A percentile compares a stretch with the other conserved stretches of the same genome.
phyloP scores from a whole-genome alignment of 2,113 vertebrate species.

The Stercorarius parasiticus region DNA sequence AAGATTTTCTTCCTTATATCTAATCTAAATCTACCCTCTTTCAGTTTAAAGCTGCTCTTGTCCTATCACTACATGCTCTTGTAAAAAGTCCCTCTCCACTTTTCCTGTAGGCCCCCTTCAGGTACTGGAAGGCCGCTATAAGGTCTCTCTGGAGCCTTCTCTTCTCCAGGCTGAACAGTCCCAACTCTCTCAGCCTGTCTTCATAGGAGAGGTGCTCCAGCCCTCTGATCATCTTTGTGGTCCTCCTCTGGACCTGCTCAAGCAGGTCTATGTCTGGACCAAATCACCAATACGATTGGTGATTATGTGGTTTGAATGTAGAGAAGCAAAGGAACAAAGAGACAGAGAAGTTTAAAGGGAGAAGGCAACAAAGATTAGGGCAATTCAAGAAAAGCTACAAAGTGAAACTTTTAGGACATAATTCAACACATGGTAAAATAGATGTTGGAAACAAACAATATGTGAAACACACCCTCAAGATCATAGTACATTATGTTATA shows the following conservation, averaged over 20 bases:
- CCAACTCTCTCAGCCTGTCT: too few relatives aligned
- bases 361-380: not conserved
- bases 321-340: not conserved
- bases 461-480: not conserved
- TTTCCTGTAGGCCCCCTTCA: not conserved
- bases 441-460: not conserved
- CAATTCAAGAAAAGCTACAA: not conserved
- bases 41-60: too few relatives aligned
- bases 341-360: not conserved
- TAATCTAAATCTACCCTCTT: too few relatives aligned
- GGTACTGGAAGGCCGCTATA: not conserved
- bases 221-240: not conserved
- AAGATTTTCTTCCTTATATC: too few relatives aligned
- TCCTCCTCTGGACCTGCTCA: not conserved
- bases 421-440: not conserved
- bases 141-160: not conserved
- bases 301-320: not conserved
- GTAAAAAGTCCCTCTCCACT: too few relatives aligned
- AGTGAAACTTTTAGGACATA: not conserved
- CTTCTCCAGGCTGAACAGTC: not conserved
- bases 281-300: not conserved
- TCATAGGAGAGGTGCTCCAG: too few relatives aligned
- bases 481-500: not conserved
- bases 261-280: not conserved
- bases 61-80: too few relatives aligned